These are phyloP conservation scores for Apeltes quadracus DNA, from an alignment of 2,113 vertebrate species.

Conservation along the genomic window DNA sequence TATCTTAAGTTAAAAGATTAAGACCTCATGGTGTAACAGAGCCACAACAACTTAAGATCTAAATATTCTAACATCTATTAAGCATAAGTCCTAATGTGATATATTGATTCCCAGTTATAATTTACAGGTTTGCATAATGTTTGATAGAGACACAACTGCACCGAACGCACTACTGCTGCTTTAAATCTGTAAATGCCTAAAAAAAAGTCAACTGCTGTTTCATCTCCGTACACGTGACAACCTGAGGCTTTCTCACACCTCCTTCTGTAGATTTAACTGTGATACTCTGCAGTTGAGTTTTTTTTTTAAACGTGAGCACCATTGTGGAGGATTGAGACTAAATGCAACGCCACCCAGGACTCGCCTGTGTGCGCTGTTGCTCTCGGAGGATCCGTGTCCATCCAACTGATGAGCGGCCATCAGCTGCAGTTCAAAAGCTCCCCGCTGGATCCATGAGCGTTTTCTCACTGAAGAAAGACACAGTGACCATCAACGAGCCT, in stretches of 20 bases:
- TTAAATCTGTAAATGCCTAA: too few species aligned
- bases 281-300: too few species aligned
- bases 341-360: slow-evolving; percentile 22
- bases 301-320: neutral
- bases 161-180: neutral
- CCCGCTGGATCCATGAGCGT: neutral
- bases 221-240: too few species aligned
- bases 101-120: too few species aligned
- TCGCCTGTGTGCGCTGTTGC: slow-evolving; percentile 19
- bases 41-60: too few species aligned
- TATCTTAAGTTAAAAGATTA: neutral
- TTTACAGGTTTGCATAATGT: neutral
- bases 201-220: too few species aligned
- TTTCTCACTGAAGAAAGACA: slow-evolving; percentile 30
- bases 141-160: neutral
- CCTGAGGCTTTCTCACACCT: neutral
- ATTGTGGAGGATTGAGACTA: slow-evolving; percentile 14
- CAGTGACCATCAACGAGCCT: neutral
- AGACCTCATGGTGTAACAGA: neutral
- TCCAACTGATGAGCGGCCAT: slow-evolving; percentile 48
- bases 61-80: neutral
- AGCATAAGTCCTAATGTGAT: too few species aligned
- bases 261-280: neutral
- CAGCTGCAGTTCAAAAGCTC: neutral
- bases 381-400: slow-evolving; percentile 39